A percentile compares a stretch with the other conserved stretches of the same genome.
phyloP scores from a whole-genome alignment of 2,797 vertebrate genomes.

The Nyctibius grandis region DNA sequence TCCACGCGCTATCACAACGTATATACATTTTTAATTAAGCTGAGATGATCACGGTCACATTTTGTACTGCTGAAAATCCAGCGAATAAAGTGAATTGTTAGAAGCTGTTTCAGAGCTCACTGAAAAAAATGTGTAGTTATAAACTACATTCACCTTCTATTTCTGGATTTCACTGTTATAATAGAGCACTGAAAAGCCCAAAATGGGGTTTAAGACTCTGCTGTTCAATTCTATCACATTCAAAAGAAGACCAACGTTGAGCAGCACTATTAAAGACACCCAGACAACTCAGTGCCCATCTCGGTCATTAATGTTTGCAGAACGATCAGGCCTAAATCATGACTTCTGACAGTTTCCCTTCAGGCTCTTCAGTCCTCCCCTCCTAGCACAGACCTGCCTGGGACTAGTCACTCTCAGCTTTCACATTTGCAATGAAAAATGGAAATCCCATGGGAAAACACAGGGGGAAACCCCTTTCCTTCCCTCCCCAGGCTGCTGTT shows the following conservation, averaged over 20 bases:
- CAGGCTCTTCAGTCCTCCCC: neutral
- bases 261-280: neutral
- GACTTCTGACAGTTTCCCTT: neutral
- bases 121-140: neutral
- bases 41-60: neutral
- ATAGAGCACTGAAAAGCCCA: neutral
- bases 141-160: neutral
- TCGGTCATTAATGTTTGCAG: neutral
- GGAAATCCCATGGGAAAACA: neutral
- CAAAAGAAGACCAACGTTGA: neutral
- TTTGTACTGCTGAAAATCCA: neutral
- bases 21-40: neutral
- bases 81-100: neutral
- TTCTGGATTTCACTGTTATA: neutral
- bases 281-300: neutral
- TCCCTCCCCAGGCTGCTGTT: neutral
- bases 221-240: neutral
- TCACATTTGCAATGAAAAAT: neutral
- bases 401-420: neutral
- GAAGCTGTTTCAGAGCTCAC: neutral
- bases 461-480: neutral
- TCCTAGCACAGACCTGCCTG: neutral
- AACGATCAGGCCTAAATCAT: neutral
- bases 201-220: neutral
- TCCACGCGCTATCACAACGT: rapidly evolving